These are phyloP conservation scores for Ciona savignyi DNA, from an alignment of 23 tunicate species.

Conservation along the genomic window DNA sequence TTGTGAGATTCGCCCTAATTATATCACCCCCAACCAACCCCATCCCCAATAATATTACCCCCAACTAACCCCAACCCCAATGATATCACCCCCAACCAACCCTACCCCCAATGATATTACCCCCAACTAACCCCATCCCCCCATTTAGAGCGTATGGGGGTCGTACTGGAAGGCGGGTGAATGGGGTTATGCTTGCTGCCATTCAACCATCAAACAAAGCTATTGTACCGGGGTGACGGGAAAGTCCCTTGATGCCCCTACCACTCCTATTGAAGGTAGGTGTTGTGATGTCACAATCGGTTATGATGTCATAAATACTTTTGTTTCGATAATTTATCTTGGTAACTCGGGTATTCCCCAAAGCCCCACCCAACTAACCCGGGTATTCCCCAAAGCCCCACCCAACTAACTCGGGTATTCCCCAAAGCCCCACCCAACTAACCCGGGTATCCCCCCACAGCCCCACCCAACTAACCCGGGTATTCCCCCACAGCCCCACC, in stretches of 20 bases:
- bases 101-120: neutral
- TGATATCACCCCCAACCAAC: neutral
- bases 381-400: too few species aligned
- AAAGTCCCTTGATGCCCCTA: too few species aligned
- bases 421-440: too few species aligned
- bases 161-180: slow-evolving; percentile 65
- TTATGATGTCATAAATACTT: neutral
- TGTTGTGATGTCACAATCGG: neutral
- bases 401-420: too few species aligned
- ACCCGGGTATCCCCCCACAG: too few species aligned
- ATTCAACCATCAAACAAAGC: slow-evolving; percentile 70
- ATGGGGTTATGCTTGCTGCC: slow-evolving; percentile 93
- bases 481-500: too few species aligned
- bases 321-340: too few species aligned
- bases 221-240: slow-evolving; percentile 79
- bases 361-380: too few species aligned
- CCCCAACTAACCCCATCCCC: neutral
- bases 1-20: neutral
- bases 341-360: too few species aligned
- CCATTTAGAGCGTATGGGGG: slow-evolving; percentile 77
- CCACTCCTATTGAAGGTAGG: too few species aligned
- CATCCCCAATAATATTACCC: neutral
- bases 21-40: neutral
- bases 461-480: too few species aligned
- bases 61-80: too few species aligned